Evolutionary conservation across 2,888 invertebrate species (phyloP), one percentile per base, ranked within the genome.

Genomic region (Glomeris marginata): DNA sequence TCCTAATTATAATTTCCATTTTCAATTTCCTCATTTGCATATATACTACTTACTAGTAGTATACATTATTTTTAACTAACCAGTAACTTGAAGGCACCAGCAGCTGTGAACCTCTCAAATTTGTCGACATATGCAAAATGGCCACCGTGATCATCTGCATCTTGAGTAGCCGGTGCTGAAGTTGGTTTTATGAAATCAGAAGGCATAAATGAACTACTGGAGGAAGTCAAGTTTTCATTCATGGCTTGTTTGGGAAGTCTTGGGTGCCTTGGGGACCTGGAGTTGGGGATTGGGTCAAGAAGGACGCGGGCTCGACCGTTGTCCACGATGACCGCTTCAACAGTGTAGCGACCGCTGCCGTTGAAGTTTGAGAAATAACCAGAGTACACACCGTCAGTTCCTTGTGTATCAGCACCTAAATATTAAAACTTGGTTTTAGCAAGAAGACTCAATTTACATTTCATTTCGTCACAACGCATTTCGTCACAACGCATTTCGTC

Each of bases 321-420:
- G 35, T 56, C 57, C 2, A 61, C 48, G 13, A 58, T 56, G 10
- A 55, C 52, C 18, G 64, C 59, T 13, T 57, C 58, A 3, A 64
- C 62, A 21, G 60, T 60, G 55, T 65, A 64, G 11, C 59, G 49
- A 3, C 66, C 66, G 46, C 56, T 57, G 3, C 54, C 57, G 15
- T 57, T 57, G 20, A 62, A 59, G 28, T 59, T 52, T 8, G 60
- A 56, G 53, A 62, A 63, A 45, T 59, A 63, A 2, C 60, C 58
- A 8, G 66, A 63, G 53, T 66, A 66, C 8, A 66, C 59, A 0
- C 66, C 66, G 55, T 66, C 66, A 40, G 61, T 55, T 47, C 58
- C 59, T 1, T 56, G 53, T 1, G 62, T 59, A 51, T 66, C 66
- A 10, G 62, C 61, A 34, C 66, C 66, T 65, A 38, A 4, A 51